A percentile compares a stretch with the other conserved stretches of the same genome.
Conservation (phyloP, 2,113 vertebrate species). For the Myrmophylax atrothorax region DNA sequence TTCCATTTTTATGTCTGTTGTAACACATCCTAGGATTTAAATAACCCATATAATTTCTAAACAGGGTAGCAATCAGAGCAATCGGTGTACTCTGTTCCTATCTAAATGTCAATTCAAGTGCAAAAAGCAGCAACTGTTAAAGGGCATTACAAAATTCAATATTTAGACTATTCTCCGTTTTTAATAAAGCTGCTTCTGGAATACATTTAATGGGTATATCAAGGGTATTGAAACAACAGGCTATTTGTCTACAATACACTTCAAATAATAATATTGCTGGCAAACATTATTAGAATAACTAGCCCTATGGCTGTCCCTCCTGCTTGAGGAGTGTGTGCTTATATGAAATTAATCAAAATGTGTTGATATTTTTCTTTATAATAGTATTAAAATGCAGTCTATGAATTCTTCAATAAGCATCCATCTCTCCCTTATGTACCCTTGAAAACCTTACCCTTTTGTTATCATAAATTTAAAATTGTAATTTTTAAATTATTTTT, state of each 20-base stretch:
- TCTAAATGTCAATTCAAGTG: neutral
- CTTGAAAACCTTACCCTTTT: neutral
- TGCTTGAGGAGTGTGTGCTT: neutral
- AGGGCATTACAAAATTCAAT: conserved; percentile 1
- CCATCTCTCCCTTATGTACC: neutral
- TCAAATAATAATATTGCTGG: neutral
- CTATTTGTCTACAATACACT: neutral
- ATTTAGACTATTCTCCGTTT: neutral
- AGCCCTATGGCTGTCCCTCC: neutral
- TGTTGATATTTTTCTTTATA: neutral
- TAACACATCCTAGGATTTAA: neutral
- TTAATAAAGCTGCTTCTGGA: neutral
- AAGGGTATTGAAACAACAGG: neutral
- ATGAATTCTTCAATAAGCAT: neutral
- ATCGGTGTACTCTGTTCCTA: neutral
- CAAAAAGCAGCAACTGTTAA: conserved; percentile 19
- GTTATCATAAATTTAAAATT: neutral
- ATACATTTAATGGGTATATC: neutral
- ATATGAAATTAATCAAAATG: neutral
- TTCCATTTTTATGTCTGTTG: neutral
- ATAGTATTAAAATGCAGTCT: neutral
- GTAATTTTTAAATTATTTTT: neutral
- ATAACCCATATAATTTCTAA: neutral
- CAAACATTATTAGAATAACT: neutral
- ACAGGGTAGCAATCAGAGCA: neutral